Evolutionary conservation across 2,113 vertebrate species (phyloP), one percentile per base, ranked within the genome.

Genomic region (Platysternon megacephalum): DNA sequence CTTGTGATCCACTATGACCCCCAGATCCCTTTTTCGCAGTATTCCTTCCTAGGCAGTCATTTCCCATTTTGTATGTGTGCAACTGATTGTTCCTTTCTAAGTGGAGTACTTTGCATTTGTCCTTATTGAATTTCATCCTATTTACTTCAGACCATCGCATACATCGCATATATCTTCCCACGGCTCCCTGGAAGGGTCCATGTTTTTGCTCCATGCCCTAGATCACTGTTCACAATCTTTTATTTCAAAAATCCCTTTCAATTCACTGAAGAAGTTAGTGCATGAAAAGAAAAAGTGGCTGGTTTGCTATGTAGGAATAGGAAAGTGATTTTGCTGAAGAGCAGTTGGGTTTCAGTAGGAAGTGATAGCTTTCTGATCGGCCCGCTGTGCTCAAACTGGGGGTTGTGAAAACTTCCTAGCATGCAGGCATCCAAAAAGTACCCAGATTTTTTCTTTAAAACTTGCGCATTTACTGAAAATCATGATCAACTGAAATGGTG

Each of bases 131-230:
- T 52, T 19, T 52, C 19, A 52, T 53, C 52, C 52, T 53, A 53
- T 53, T 53, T 53, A 53, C 52, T 53, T 53, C 52, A 53, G 21
- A 53, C 52, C 21, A 22, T 53, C 5, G 3, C 52, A 5, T 51
- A 85, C 44, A 22, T 21, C 22, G 53, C n/a, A 49, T 61, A 26
- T 0, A 0, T 52, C 49, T 65, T 39, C n/a, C 51, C 72, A 26
- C 46, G 3, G n/a, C 26, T 76, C 11, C 16, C 4, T 17, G 42
- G 17, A n/a, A 86, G 42, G 39, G 65, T 16, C 51, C 39, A 48
- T 35, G 4, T 0, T 49, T 72, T 39, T 39, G 9, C 79, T 76
- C 86, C 49, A 32, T 8, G 84, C 61, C 84, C 19, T 55, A 76
- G 56, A 11, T 56, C 79, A 82, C 16, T 3, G 32, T 87, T 95